Evolutionary conservation across 2,797 vertebrate species (phyloP).

Genomic region (Sebastes baramenuke): DNA sequence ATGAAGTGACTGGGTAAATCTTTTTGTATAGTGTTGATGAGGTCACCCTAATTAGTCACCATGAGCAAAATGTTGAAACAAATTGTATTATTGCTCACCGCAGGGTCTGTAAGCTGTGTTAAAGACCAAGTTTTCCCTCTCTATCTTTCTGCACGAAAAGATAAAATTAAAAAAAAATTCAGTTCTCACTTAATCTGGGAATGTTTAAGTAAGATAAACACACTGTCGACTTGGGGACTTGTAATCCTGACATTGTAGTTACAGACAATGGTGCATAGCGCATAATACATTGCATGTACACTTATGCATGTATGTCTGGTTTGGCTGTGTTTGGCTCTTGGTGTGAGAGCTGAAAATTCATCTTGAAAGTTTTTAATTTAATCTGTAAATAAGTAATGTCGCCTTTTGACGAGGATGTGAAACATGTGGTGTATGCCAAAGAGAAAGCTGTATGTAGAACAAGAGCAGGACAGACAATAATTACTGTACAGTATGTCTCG

Average conservation of each 20-base stretch:
- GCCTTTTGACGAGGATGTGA: neutral
- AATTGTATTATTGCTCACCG: conserved; percentile 32
- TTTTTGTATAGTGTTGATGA: conserved; percentile 34
- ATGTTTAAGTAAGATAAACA: conserved; percentile 53
- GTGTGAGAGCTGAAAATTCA: neutral
- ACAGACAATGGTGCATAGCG: conserved; percentile 7
- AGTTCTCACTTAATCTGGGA: conserved; percentile 43
- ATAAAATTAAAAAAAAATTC: neutral
- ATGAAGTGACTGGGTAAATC: conserved; percentile 15
- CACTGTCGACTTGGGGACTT: conserved; percentile 18
- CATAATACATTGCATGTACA: neutral
- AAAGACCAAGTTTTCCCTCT: neutral
- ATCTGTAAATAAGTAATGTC: neutral
- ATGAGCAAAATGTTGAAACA: conserved; percentile 46
- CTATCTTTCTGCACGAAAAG: conserved; percentile 10
- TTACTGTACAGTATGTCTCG: neutral
- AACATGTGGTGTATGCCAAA: neutral
- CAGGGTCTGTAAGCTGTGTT: conserved; percentile 19
- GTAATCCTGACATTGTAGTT: conserved; percentile 53
- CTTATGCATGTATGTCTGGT: neutral
- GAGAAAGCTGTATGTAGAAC: neutral
- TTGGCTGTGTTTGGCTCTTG: neutral
- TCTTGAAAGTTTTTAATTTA: neutral
- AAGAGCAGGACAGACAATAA: neutral
- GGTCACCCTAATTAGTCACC: conserved; percentile 48